Conservation (phyloP, 2,888 invertebrate species). For the Eurois occulta region DNA sequence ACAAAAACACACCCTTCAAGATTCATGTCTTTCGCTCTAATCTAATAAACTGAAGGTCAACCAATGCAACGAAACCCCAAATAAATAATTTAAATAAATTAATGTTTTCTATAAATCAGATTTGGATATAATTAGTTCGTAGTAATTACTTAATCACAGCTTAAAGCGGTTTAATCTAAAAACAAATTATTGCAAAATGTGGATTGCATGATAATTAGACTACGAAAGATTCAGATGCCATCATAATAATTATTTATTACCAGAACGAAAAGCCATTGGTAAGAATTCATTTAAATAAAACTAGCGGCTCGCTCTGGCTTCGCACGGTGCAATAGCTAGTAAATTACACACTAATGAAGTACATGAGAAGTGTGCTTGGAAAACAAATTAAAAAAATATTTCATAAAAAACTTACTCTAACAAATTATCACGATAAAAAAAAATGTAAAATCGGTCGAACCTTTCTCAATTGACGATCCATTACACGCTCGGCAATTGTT, state of each 20-base stretch:
- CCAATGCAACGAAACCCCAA: too few species aligned
- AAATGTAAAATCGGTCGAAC: not conserved
- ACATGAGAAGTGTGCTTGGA: not conserved
- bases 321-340: too few species aligned
- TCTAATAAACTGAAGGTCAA: too few species aligned
- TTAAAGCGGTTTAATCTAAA: not conserved
- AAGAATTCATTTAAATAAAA: not conserved
- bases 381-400: not conserved
- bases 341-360: not conserved
- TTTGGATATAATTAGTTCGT: not conserved
- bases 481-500: not conserved
- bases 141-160: constrained; percentile 1
- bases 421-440: not conserved
- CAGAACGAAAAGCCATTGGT: not conserved
- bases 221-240: not conserved
- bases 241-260: not conserved
- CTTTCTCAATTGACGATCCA: not conserved
- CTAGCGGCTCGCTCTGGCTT: not conserved
- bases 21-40: too few species aligned
- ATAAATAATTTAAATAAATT: not conserved
- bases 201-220: not conserved
- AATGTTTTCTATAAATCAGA: not conserved
- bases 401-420: not conserved
- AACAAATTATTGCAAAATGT: not conserved
- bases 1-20: too few species aligned